Percentiles rank a stretch among this genome's conserved stretches.
Evolutionary conservation across 2,113 vertebrate genomes (phyloP).

Genomic region (Semnornis frantzii): DNA sequence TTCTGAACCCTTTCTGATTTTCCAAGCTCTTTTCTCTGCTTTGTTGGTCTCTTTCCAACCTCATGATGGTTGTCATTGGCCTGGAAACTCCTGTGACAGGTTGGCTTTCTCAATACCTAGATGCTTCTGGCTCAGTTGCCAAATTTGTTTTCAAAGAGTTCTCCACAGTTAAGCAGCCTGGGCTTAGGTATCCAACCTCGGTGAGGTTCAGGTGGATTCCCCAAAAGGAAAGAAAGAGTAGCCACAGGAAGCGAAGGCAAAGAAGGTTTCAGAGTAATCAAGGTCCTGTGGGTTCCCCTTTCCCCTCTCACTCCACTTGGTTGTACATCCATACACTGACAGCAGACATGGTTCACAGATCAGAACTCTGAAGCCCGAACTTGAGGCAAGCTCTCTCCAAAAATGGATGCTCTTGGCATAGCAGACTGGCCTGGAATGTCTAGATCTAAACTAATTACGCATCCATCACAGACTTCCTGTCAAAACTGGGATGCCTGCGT

Average conservation of each 20-base stretch:
- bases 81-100: background rate
- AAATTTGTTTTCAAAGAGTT: background rate
- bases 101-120: background rate
- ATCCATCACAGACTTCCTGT: background rate
- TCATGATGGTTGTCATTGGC: background rate
- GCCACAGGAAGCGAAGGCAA: background rate
- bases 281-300: background rate
- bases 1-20: background rate
- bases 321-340: background rate
- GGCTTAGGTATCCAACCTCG: background rate
- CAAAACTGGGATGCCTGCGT: background rate
- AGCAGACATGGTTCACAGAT: background rate
- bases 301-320: background rate
- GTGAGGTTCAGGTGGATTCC: background rate
- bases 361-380: background rate
- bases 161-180: background rate
- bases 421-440: conserved; percentile 36
- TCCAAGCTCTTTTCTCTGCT: background rate
- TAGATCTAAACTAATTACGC: conserved; percentile 49
- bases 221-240: background rate
- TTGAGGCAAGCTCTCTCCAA: conserved; percentile 14
- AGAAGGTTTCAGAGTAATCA: background rate
- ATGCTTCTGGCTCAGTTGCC: background rate
- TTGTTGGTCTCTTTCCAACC: background rate
- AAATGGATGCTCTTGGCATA: conserved; percentile 13